Base-by-base conservation (phyloP, 2,888 invertebrate genomes). In the Petrolisthes cinctipes region DNA sequence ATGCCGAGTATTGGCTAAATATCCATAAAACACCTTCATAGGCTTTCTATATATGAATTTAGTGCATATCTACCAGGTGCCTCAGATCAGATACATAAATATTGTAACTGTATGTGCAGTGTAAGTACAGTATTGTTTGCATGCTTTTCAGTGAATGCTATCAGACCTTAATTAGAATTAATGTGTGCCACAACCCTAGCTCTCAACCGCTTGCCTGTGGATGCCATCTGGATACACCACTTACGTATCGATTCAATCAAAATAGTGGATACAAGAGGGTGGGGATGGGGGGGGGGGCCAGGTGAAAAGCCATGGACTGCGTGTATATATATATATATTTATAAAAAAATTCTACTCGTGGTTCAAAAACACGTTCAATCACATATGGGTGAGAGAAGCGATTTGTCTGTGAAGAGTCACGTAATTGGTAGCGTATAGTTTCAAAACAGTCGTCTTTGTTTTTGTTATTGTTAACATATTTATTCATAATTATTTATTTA, bases 251-350 rank as follows among this genome's bases (percentile, higher is more conserved):
- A 81, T 86, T 80, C 71, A 71, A 71, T 71, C 20, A 71, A 86
- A 85, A 57, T 81, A 78, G 54, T 86, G 85, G 85, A 86, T 86
- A 86, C 85, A 86, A 71, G 71, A 20, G 71, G 71, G 71, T 11
- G 71, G 37, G 37, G 37, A 37, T 37, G 37, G 37, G 37, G 37
- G 37, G 37, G 71, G 85, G 80, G 81, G 85, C 85, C 85, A 86
- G 85, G 81, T 86, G 85, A 80, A 78, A 86, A 86, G 85, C 85
- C 85, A 86, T 86, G 85, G 85, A 71, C 6, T n/a, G 20, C n/a
- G 71, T 71, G 71, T 71, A 20, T 71, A 71, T n/a, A 71, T n/a
- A 20, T 71, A 20, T 71, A 20, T 71, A 71, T n/a, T 9, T 61
- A 61, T 61, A 61, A 61, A 71, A 71, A 71, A n/a, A n/a, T 71